phyloP scores from a whole-genome alignment of 2,888 invertebrate species.

The Polyommatus iphigenia region DNA sequence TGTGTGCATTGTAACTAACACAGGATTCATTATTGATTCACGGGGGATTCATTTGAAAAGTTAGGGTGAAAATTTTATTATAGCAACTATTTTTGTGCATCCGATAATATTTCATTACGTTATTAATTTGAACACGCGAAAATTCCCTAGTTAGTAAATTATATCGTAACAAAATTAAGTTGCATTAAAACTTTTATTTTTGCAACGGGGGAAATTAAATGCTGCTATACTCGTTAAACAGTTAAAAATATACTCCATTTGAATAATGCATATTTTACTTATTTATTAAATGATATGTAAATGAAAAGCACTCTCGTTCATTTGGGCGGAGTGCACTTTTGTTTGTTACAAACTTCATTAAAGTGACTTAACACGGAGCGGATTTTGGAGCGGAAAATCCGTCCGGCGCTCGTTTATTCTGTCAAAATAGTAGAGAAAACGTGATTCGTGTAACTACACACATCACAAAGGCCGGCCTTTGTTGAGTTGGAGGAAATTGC shows the following conservation, averaged over 20 bases:
- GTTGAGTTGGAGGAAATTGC: constrained; percentile 63
- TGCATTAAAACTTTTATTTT: neutral
- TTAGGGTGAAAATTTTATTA: neutral
- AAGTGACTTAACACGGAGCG: constrained; percentile 34
- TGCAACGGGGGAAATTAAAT: neutral
- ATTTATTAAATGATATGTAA: constrained; percentile 20
- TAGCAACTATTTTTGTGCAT: neutral
- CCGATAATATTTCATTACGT: neutral
- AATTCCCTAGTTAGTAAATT: neutral
- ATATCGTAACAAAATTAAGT: neutral
- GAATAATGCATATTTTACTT: neutral
- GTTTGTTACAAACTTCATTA: constrained; percentile 41
- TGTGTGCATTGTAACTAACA: constrained; percentile 1
- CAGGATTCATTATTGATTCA: neutral
- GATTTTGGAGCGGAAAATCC: constrained; percentile 40
- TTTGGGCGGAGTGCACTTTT: constrained; percentile 19
- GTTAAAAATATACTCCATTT: neutral
- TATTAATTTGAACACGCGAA: neutral
- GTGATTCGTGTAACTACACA: constrained; percentile 58
- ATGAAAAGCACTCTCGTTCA: constrained; percentile 1
- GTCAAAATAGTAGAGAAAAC: constrained; percentile 52
- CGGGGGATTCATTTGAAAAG: neutral
- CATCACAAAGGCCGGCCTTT: constrained; percentile 56
- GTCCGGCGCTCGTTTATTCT: constrained; percentile 40
- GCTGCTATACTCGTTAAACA: neutral